Base-by-base conservation (phyloP, 2,113 vertebrate species). In the Uria lomvia region DNA sequence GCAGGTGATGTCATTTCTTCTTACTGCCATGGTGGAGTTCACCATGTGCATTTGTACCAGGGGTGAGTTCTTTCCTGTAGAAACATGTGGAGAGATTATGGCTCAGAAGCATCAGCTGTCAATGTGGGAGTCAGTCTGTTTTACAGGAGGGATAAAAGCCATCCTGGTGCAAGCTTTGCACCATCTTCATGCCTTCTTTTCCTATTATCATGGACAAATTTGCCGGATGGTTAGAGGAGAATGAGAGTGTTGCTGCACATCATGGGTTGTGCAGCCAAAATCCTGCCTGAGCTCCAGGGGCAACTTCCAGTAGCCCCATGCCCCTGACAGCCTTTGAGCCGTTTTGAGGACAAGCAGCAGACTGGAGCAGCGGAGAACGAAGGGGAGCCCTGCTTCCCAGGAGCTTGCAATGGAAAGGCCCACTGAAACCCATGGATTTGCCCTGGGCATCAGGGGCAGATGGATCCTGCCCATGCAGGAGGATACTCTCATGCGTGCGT, bases 401-500 rank as follows among this genome's bases (percentile, higher is more conserved):
- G 49, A n/a, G 21, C 21, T 77, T 60, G 30, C 24, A 15, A n/a
- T 36, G 42, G 38, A 59, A 58, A 20, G 42, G 12, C 18, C 8
- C 6, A 1, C 45, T 80, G 52, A 68, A 96, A 77, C 12, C 7
- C 14, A 3, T 8, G 26, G 40, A 12, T 68, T 81, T 65, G 5
- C 12, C 29, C 26, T 30, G 24, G 19, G 17, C 16, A 34, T 32
- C 24, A 23, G 24, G n/a, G 47, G 17, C 3, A 29, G 42, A 18
- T 17, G 47, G 42, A 59, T 74, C 75, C 58, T 45, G 45, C 34
- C 66, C 34, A 3, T 7, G 20, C 47, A 49, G 73, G 40, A 13
- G 67, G 68, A 17, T 55, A 8, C 0, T 0, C 10, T 68, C 29
- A 19, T 20, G 4, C 0, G 0, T 43, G 50, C 26, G 23, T 58